These are phyloP conservation scores for Zophobas morio DNA, from an alignment of 1,140 invertebrate species.

Conservation along the genomic window DNA sequence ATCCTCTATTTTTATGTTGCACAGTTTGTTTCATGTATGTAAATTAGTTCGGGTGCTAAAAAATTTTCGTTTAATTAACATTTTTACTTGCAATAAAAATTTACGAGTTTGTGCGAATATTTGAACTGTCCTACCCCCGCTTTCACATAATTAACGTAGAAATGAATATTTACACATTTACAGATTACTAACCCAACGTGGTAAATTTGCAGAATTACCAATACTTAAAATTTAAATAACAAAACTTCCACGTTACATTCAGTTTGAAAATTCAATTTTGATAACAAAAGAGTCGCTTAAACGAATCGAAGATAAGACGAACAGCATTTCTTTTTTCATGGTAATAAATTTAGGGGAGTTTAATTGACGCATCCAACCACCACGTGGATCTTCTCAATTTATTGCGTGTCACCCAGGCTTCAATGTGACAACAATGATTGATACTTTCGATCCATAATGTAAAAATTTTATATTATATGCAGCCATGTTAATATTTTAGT, in stretches of 20 bases:
- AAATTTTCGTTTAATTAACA: too few species aligned
- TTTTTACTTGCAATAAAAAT: conserved; percentile 8
- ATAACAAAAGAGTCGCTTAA: background rate
- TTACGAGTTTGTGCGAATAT: background rate
- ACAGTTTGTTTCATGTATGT: too few species aligned
- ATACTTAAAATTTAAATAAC: too few species aligned
- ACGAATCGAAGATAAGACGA: conserved; percentile 15
- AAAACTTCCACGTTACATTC: background rate
- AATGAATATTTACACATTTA: too few species aligned
- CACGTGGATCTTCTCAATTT: background rate
- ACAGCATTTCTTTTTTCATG: background rate
- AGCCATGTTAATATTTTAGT: background rate
- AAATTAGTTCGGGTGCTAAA: too few species aligned
- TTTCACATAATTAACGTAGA: too few species aligned
- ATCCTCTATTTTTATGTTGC: too few species aligned
- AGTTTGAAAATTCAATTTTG: background rate
- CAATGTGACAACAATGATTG: conserved; percentile 6
- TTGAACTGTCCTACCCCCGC: too few species aligned
- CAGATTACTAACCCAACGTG: too few species aligned
- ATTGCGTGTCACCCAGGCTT: background rate
- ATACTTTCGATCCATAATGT: conserved; percentile 2
- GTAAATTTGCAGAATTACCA: too few species aligned
- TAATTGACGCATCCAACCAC: conserved; percentile 12
- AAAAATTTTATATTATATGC: background rate
- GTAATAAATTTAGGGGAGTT: conserved; percentile 16